phyloP scores from a whole-genome alignment of 2,113 vertebrate genomes.

The Daphoenositta chrysoptera region DNA sequence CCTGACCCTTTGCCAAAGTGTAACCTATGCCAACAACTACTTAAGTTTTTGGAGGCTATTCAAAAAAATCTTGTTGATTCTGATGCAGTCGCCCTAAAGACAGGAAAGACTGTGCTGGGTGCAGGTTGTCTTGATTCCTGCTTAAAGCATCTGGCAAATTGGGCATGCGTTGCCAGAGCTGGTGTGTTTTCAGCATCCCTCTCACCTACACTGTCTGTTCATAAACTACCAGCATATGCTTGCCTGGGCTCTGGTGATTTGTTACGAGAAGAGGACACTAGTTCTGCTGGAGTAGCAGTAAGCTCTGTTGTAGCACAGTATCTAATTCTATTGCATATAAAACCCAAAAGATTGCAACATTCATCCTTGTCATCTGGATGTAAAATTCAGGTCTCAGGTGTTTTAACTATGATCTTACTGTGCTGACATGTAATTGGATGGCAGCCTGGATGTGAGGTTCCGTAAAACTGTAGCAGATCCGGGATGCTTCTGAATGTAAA shows the following conservation, averaged over 20 bases:
- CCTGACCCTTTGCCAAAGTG: not conserved
- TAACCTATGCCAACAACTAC: not conserved
- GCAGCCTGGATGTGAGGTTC: not conserved
- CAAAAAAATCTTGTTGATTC: not conserved
- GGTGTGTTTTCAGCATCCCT: not conserved
- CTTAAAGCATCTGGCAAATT: not conserved
- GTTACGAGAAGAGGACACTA: not conserved
- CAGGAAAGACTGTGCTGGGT: not conserved
- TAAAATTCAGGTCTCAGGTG: not conserved
- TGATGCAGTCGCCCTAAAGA: not conserved
- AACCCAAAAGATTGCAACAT: not conserved
- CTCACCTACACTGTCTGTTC: not conserved
- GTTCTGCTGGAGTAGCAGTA: not conserved
- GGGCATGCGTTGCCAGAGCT: not conserved
- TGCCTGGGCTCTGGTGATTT: not conserved
- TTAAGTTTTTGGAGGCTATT: conserved; percentile 1
- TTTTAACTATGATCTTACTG: not conserved
- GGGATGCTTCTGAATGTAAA: not conserved
- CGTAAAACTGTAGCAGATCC: not conserved
- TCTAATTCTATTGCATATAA: not conserved
- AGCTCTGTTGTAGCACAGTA: not conserved
- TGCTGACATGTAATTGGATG: not conserved
- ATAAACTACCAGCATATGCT: not conserved
- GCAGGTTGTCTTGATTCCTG: not conserved
- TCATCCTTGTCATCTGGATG: not conserved